Evolutionary conservation across 2,888 invertebrate species (phyloP).

Genomic region (Magallana nippona): DNA sequence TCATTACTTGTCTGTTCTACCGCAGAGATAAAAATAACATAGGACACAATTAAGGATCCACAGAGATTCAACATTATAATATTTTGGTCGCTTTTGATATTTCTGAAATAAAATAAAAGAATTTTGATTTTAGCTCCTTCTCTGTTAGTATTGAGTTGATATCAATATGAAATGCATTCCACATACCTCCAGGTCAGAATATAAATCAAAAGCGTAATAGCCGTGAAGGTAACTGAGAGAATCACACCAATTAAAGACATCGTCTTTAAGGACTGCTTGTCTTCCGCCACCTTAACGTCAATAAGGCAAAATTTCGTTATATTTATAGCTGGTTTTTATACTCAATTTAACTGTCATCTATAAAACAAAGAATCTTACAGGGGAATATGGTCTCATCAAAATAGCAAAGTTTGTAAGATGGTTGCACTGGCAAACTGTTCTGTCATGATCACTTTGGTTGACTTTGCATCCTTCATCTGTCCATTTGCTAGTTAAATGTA

Average conservation of each 20-base stretch:
- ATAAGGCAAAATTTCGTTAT: too few relatives aligned
- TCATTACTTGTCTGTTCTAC: conserved; percentile 9
- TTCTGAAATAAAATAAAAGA: neutral
- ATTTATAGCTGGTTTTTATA: too few relatives aligned
- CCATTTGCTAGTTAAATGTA: neutral
- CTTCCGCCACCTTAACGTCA: neutral
- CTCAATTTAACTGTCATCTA: too few relatives aligned
- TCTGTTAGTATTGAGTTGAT: too few relatives aligned
- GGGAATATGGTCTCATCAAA: neutral
- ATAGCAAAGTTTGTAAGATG: neutral
- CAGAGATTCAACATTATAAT: conserved; percentile 9
- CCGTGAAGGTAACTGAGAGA: neutral
- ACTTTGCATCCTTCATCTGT: neutral
- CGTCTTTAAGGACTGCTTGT: neutral
- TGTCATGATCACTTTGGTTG: neutral
- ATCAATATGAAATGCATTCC: too few relatives aligned
- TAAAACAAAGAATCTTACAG: neutral
- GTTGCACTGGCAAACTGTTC: conserved; percentile 2
- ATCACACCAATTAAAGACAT: conserved; percentile 4
- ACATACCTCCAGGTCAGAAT: conserved; percentile 4
- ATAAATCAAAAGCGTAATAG: neutral
- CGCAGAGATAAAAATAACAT: neutral
- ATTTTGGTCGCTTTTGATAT: neutral
- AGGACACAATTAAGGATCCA: conserved; percentile 10
- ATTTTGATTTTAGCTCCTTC: too few relatives aligned